Conservation (phyloP, 2,888 invertebrate genomes). For the Zootermopsis nevadensis region DNA sequence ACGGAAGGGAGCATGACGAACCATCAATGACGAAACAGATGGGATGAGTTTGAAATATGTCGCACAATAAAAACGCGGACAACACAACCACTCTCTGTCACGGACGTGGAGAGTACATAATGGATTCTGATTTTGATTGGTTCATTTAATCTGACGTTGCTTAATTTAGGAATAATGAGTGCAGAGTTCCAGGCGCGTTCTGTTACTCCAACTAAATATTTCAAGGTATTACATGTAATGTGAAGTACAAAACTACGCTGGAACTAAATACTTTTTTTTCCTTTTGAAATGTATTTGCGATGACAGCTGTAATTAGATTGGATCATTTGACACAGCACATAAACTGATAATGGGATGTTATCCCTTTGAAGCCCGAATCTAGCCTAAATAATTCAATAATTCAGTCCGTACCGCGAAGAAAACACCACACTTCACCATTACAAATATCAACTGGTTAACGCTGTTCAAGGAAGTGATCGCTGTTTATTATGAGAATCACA, state of each 20-base stretch:
- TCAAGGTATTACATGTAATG: background rate
- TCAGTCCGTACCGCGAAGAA: too few relatives aligned
- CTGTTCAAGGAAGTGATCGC: too few relatives aligned
- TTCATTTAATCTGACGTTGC: background rate
- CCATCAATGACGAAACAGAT: background rate
- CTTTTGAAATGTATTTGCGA: too few relatives aligned
- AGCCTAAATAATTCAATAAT: too few relatives aligned
- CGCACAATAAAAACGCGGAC: background rate
- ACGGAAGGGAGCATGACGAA: background rate
- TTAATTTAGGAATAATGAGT: conserved; percentile 2
- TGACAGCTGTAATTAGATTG: too few relatives aligned
- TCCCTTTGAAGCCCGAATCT: too few relatives aligned
- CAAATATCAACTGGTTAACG: too few relatives aligned
- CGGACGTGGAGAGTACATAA: background rate
- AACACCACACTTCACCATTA: too few relatives aligned
- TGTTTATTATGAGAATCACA: too few relatives aligned
- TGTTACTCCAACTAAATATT: background rate
- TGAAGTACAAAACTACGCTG: background rate
- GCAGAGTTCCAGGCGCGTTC: background rate
- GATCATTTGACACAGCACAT: too few relatives aligned
- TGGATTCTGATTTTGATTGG: background rate
- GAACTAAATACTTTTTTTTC: background rate
- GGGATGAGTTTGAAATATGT: background rate
- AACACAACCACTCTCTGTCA: background rate
- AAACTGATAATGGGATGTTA: too few relatives aligned